Base-by-base conservation (phyloP, 1,140 invertebrate species). In the Calephelis virginiensis region DNA sequence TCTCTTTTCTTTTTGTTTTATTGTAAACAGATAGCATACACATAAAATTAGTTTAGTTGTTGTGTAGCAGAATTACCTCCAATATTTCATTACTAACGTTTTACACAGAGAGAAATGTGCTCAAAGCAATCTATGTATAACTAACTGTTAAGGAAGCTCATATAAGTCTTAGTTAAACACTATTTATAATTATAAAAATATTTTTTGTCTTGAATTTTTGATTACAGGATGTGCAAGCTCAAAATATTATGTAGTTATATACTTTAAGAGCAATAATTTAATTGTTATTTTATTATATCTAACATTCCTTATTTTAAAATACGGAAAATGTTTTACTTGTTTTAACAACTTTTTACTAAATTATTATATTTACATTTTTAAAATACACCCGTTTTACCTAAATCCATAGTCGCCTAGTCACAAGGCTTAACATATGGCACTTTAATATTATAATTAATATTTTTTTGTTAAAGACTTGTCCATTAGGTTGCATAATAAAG, bases 401-500 rank as follows among this genome's bases (percentile, higher is more conserved):
- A 43, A 43, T 43, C 40, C 7, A 43, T 5, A 43, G 17, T 56
- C 53, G 12, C 5, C 17, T 56, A 56, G 53, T 56, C 53, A 37
- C 6, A 37, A 28, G 10, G 28, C 53, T 56, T 6, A 12, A 28
- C 6, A 53, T 53, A 53, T 4, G 14, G 11, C 28, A 2, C 28
- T 28, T 28, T 28, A 28, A 28, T 28, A 28, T 28, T 28, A 28
- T 28, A 28, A 28, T 28, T 28, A 28, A 4, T 53, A 53, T 17
- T 53, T 17, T 10, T 14, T 8, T 10, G 14, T 28, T 28, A 17
- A 53, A 17, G 14, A 13, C 49, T 53, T 53, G 17, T 53, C 4
- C 14, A 14, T 53, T 53, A 28, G 11, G 50, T 53, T 53, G 50
- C 50, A 53, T 53, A 53, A 53, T 14, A 53, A 53, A 53, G 9